Conservation (phyloP, 2,797 vertebrate species). For the Sebastes iracundus region DNA sequence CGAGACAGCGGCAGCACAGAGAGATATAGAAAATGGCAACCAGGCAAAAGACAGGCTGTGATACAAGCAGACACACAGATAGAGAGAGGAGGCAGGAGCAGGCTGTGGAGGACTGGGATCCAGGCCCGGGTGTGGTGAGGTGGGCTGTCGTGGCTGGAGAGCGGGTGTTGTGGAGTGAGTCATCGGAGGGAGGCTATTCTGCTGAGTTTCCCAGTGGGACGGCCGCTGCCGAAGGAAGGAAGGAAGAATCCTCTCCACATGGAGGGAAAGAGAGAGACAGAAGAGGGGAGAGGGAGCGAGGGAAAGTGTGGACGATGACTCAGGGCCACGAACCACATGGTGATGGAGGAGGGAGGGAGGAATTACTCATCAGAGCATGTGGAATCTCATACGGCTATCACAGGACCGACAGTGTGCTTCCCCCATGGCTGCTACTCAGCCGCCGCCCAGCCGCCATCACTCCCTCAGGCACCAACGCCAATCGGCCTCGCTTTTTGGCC, state of each 20-base stretch:
- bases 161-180: constrained; percentile 71
- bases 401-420: constrained; percentile 85
- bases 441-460: constrained; percentile 33
- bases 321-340: constrained; percentile 85
- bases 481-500: background rate
- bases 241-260: constrained; percentile 61
- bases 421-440: constrained; percentile 60
- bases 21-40: constrained; percentile 32
- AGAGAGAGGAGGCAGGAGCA: constrained; percentile 15
- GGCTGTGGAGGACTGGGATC: constrained; percentile 52
- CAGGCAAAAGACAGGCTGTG: background rate
- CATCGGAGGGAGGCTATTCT: constrained; percentile 68
- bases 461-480: constrained; percentile 37
- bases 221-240: constrained; percentile 53
- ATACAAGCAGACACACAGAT: constrained; percentile 1
- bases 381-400: constrained; percentile 94
- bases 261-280: constrained; percentile 34
- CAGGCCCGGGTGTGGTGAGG: constrained; percentile 74
- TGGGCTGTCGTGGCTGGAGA: constrained; percentile 63
- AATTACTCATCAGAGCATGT: constrained; percentile 92
- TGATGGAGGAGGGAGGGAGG: constrained; percentile 85
- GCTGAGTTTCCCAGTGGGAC: constrained; percentile 66
- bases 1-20: constrained; percentile 28
- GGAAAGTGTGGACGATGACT: constrained; percentile 86
- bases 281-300: constrained; percentile 64